These are phyloP conservation scores for Bambusicola thoracicus DNA, from an alignment of 2,113 vertebrate species.

Conservation along the genomic window DNA sequence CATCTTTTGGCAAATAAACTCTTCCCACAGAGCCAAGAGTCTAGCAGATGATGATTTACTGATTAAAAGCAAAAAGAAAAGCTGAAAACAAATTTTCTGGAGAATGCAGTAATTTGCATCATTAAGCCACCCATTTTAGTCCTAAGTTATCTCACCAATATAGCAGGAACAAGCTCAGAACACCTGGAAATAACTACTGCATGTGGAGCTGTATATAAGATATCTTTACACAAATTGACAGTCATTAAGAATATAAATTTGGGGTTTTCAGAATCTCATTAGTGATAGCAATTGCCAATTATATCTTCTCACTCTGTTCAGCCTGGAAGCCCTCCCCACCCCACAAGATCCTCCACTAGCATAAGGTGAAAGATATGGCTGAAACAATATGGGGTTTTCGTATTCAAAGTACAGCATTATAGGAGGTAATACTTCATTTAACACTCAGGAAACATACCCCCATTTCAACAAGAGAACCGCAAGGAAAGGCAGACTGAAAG, in stretches of 20 bases:
- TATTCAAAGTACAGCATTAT: neutral
- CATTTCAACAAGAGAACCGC: neutral
- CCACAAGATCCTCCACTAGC: neutral
- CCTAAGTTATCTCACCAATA: neutral
- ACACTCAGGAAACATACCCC: neutral
- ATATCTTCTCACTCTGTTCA: neutral
- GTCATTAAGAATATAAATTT: neutral
- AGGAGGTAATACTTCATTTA: neutral
- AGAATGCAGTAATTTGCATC: constrained; percentile 29
- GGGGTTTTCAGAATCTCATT: neutral
- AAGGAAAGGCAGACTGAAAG: neutral
- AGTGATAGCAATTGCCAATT: neutral
- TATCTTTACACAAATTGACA: neutral
- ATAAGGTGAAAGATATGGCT: neutral
- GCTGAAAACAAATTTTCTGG: constrained; percentile 45
- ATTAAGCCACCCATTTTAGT: constrained; percentile 21
- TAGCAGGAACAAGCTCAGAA: neutral
- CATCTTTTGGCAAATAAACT: constrained; percentile 50
- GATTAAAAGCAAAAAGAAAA: constrained; percentile 63
- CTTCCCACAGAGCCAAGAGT: constrained; percentile 50
- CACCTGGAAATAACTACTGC: neutral
- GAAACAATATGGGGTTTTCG: neutral
- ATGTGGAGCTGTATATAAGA: neutral
- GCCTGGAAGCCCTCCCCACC: neutral
- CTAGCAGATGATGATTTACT: constrained; percentile 51